Conservation (phyloP, 2,888 invertebrate genomes). For the Nematopogon swammerdamellus region DNA sequence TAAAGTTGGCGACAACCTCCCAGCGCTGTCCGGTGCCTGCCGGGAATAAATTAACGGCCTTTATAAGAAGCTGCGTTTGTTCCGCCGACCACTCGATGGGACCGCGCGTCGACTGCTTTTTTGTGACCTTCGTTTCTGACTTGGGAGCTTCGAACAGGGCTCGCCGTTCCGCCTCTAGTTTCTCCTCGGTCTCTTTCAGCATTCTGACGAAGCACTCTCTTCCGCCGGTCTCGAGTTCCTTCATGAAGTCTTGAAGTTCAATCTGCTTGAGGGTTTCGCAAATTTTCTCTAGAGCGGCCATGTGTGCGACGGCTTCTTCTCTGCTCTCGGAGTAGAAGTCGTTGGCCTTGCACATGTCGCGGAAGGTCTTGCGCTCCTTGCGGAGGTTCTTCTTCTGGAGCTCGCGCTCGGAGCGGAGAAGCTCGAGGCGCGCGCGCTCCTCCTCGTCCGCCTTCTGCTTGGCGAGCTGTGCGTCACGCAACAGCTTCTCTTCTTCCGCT, state of each 20-base stretch:
- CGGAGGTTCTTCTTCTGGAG: conserved; percentile 80
- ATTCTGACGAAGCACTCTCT: conserved; percentile 64
- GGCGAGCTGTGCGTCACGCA: conserved; percentile 69
- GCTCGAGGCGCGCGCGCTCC: conserved; percentile 78
- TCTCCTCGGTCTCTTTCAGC: conserved; percentile 68
- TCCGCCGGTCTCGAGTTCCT: conserved; percentile 62
- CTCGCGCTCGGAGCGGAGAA: conserved; percentile 81
- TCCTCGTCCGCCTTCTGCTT: conserved; percentile 78
- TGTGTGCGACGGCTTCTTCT: conserved; percentile 71
- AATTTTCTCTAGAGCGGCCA: conserved; percentile 90
- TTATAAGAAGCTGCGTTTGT: conserved; percentile 87
- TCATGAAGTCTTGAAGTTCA: conserved; percentile 76
- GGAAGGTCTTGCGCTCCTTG: conserved; percentile 78
- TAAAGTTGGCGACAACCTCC: conserved; percentile 94
- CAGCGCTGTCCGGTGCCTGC: conserved; percentile 93
- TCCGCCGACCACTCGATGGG: conserved; percentile 77
- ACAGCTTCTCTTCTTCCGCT: conserved; percentile 77
- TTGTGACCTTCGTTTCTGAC: conserved; percentile 42
- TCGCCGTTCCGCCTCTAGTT: conserved; percentile 73
- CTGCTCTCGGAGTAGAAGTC: conserved; percentile 75
- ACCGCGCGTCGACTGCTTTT: conserved; percentile 36
- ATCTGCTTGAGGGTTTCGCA: conserved; percentile 74
- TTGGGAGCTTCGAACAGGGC: conserved; percentile 53
- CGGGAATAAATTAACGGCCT: conserved; percentile 96
- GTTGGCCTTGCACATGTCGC: conserved; percentile 76